phyloP scores from a whole-genome alignment of 2,797 vertebrate genomes.

The Hylomyscus alleni region DNA sequence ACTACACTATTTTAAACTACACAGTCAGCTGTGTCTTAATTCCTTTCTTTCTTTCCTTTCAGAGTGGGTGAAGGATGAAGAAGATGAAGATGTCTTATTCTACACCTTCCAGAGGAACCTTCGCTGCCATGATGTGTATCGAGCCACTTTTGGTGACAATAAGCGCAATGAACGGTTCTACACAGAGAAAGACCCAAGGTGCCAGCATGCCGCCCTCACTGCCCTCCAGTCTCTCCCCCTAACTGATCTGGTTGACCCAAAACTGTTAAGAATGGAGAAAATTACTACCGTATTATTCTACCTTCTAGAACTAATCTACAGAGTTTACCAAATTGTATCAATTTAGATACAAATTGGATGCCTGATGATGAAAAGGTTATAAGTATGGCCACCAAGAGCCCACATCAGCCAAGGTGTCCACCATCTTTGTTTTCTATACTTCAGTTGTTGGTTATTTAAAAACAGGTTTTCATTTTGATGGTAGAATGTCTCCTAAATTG shows the following conservation, averaged over 20 bases:
- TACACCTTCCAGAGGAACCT: constrained; percentile 94
- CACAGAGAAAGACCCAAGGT: constrained; percentile 94
- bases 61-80: constrained; percentile 96
- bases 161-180: constrained; percentile 91
- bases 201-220: constrained; percentile 42
- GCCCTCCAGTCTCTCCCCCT: not conserved
- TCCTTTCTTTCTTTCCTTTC: constrained; percentile 74
- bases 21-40: not conserved
- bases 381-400: not conserved
- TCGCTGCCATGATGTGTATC: constrained; percentile 92
- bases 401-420: not conserved
- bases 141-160: constrained; percentile 90
- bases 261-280: constrained; percentile 43
- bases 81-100: constrained; percentile 90
- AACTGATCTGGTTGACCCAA: not conserved
- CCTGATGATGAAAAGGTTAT: not conserved
- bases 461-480: not conserved
- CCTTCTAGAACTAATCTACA: not conserved
- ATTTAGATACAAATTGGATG: not conserved
- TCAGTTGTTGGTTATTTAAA: not conserved
- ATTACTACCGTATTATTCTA: not conserved
- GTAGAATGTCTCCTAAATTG: not conserved
- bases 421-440: not conserved
- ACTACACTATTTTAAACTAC: not conserved
- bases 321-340: not conserved